Percentiles rank a stretch among this genome's conserved stretches.
These are phyloP conservation scores for Bombus ignitus DNA, from an alignment of 1,140 invertebrate genomes.

Conservation along the genomic window DNA sequence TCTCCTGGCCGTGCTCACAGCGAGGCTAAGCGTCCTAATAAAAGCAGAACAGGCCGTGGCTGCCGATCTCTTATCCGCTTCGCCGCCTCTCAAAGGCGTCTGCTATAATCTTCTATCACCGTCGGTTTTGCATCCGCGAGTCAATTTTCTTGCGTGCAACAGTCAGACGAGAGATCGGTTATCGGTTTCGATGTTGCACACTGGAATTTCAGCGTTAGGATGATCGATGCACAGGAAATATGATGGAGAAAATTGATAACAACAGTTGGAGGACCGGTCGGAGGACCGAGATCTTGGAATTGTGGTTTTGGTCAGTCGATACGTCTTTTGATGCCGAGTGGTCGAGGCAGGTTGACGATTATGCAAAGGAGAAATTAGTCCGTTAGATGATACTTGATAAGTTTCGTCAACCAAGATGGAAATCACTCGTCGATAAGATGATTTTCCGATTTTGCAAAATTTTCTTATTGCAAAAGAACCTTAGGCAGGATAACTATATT, in stretches of 20 bases:
- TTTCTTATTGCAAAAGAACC: no score
- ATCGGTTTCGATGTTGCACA: not conserved
- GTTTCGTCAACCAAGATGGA: no score
- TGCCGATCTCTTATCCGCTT: slow-evolving; percentile 43
- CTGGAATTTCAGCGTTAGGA: not conserved
- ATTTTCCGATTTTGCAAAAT: no score
- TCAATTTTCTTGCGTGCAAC: slow-evolving; percentile 18
- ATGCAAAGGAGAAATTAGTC: not conserved
- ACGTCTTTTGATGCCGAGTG: not conserved
- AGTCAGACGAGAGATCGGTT: not conserved
- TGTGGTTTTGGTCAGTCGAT: not conserved
- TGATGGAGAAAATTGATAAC: not conserved
- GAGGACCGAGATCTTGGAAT: not conserved
- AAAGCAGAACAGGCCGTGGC: slow-evolving; percentile 67
- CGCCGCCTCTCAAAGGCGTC: slow-evolving; percentile 42
- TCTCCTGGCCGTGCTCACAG: slow-evolving; percentile 40
- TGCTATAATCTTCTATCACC: slow-evolving; percentile 62
- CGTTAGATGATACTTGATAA: not conserved
- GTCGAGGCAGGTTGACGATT: not conserved
- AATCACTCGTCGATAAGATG: no score
- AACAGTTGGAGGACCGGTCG: no score
- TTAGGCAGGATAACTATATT: no score
- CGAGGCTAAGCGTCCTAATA: slow-evolving; percentile 63
- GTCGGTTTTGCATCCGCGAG: slow-evolving; percentile 28
- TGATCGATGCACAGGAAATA: slow-evolving; percentile 9